Evolutionary conservation across 2,797 vertebrate genomes (phyloP), one percentile per base, ranked within the genome.

Genomic region (Phrynocephalus vlangalii): DNA sequence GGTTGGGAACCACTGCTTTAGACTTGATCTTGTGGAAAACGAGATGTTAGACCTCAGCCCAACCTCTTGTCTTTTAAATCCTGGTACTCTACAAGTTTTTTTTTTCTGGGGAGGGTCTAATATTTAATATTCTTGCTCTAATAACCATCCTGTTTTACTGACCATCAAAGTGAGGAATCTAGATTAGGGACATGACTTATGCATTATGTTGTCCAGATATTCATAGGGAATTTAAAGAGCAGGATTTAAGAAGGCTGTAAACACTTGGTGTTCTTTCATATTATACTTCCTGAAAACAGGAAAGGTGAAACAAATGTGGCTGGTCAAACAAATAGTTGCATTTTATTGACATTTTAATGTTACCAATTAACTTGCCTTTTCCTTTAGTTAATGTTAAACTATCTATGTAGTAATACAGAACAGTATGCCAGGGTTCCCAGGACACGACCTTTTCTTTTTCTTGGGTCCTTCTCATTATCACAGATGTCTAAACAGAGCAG

Each of bases 261-360:
- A 63, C 60, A 63, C 16, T 0, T 44, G 8, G 1, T 82, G 10
- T 11, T 24, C 5, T 52, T 67, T 18, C 30, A 20, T 70, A 38
- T 48, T 50, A 13, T 16, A 75, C n/a, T 10, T 33, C 63, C 56
- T 79, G 50, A 50, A 88, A 60, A 16, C 10, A 52, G 20, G 30
- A 33, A 68, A 4, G 63, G 63, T 48, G 63, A 44, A 82, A 8
- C 26, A 0, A 79, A 85, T 10, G 63, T 50, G 63, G n/a, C 70
- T 2, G 9, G 70, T 85, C 70, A 72, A 60, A 76, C 16, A 28
- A n/a, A 6, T 30, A 71, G 48, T 28, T 83, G 18, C 7, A 20
- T 1, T 78, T 88, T 84, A 13, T 38, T 76, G n/a, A 52, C 22
- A n/a, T 75, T 89, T 76, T 63, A 20, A 33, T 78, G 52, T 83